Percentiles rank a stretch among this genome's conserved stretches.
Evolutionary conservation across 2,113 vertebrate genomes (phyloP).

Genomic region (Neoarius graeffei): DNA sequence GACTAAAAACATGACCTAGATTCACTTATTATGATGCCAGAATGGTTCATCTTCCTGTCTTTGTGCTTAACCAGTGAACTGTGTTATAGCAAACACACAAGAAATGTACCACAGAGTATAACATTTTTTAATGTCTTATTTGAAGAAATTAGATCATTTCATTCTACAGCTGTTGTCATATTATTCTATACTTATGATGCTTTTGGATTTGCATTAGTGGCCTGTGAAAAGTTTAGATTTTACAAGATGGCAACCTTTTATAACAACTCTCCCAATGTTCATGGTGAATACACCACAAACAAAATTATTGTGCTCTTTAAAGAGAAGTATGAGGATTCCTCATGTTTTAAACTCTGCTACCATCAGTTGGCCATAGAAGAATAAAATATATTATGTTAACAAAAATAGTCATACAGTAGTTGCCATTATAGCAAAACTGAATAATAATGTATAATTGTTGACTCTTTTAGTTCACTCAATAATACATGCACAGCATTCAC

Average conservation of each 20-base stretch:
- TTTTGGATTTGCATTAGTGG: not conserved
- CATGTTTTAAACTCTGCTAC: not conserved
- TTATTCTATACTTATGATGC: not conserved
- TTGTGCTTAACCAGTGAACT: slow-evolving; percentile 49
- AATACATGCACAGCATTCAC: not conserved
- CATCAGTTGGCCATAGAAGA: not conserved
- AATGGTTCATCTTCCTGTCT: slow-evolving; percentile 33
- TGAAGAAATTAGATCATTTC: not conserved
- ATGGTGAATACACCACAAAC: not conserved
- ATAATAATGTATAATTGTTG: not conserved
- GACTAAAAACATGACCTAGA: slow-evolving; percentile 48
- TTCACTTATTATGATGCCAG: slow-evolving; percentile 45
- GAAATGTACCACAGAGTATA: not conserved
- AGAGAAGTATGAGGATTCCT: not conserved
- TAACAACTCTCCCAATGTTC: not conserved
- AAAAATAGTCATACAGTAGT: not conserved
- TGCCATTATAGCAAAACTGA: not conserved
- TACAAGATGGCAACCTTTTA: not conserved
- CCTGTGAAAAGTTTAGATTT: not conserved
- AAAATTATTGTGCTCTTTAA: not conserved
- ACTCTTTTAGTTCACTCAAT: not conserved
- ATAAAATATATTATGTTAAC: not conserved
- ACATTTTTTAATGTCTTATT: not conserved
- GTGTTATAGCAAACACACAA: slow-evolving; percentile 22
- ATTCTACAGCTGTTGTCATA: not conserved